Evolutionary conservation across 2,888 invertebrate genomes (phyloP).

Genomic region (Dusona sp.): DNA sequence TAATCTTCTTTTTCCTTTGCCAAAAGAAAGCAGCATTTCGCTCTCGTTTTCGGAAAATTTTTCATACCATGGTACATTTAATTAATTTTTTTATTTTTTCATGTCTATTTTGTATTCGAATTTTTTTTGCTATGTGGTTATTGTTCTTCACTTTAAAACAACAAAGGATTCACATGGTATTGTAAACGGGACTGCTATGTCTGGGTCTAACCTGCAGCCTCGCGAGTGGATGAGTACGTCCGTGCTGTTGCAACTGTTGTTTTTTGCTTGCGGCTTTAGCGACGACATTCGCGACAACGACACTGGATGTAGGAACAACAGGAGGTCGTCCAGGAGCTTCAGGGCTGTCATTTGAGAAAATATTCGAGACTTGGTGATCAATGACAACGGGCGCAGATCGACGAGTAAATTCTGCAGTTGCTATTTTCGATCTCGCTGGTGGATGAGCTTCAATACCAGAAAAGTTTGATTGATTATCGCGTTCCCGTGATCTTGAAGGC

Average conservation of each 20-base stretch:
- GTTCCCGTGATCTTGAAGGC: slow-evolving; percentile 74
- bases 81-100: slow-evolving; percentile 14
- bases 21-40: slow-evolving; percentile 17
- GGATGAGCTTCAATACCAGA: slow-evolving; percentile 80
- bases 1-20: slow-evolving; percentile 52
- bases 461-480: slow-evolving; percentile 65
- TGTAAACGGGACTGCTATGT: slow-evolving; percentile 94
- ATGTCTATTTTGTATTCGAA: background rate
- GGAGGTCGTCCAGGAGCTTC: slow-evolving; percentile 83
- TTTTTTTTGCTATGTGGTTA: background rate
- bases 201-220: slow-evolving; percentile 92
- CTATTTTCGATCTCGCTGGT: slow-evolving; percentile 80
- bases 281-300: slow-evolving; percentile 89
- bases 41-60: slow-evolving; percentile 4
- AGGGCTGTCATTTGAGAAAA: slow-evolving; percentile 66
- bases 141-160: slow-evolving; percentile 25
- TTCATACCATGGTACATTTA: slow-evolving; percentile 37
- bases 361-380: slow-evolving; percentile 73
- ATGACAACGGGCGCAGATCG: slow-evolving; percentile 81
- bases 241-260: slow-evolving; percentile 91
- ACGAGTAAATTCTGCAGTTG: slow-evolving; percentile 80
- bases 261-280: slow-evolving; percentile 91
- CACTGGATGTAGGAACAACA: slow-evolving; percentile 86
- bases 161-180: slow-evolving; percentile 90
- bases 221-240: slow-evolving; percentile 96